A percentile compares a stretch with the other conserved stretches of the same genome.
These are phyloP conservation scores for Pan troglodytes DNA, from an alignment of 2,113 vertebrate genomes.

Conservation along the genomic window NHGRI_mPanTro3-v2.1_pri NC_072403.2:20745001-20745500, in stretches of 20 bases:
- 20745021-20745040: neutral
- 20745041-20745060: constrained; percentile 17
- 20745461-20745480: neutral
- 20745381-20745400: neutral
- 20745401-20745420: neutral
- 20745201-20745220: neutral
- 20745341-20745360: constrained; percentile 5
- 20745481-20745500: neutral
- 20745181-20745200: neutral
- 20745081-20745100: neutral
- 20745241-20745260: neutral
- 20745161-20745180: neutral
- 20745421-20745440: neutral
- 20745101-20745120: neutral
- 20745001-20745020: neutral
- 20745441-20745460: neutral
- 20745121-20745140: neutral
- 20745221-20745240: neutral
- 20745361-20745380: neutral
- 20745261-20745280: neutral
- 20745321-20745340: neutral
- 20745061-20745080: constrained; percentile 35
- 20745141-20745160: neutral
- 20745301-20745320: neutral
- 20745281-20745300: neutral